Base-by-base conservation (phyloP, 2,888 invertebrate genomes). In the Drosophila barbarae region DNA sequence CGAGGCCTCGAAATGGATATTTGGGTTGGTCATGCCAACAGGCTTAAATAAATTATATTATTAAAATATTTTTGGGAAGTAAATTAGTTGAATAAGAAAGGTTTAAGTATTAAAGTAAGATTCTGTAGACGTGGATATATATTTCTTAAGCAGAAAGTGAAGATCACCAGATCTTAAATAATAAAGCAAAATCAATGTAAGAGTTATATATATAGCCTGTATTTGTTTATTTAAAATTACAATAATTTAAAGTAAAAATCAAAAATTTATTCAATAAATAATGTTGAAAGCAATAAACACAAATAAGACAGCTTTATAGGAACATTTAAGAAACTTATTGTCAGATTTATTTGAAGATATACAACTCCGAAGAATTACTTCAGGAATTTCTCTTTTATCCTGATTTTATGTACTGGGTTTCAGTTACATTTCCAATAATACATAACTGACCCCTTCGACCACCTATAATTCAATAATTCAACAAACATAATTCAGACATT, bases 401-500 rank as follows among this genome's bases (percentile, higher is more conserved):
- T 1, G 10, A 12, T 56, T 46, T 46, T 57, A 56, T 57, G 59
- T 57, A 46, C 46, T 39, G 9, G 38, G 13, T 5, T 13, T 57
- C 57, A 32, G 57, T 46, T 57, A 46, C 59, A 61, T 18, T 18
- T 3, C 32, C 28, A 26, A 26, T 26, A 26, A 26, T 26, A 26
- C 26, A 26, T 26, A 26, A 26, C 26, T 26, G 35, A 32, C 34
- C 13, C 60, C 51, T 9, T 35, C 61, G 61, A 63, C 61, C 61
- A 63, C 61, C 60, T 61, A 61, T 61, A 63, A 63, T 64, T 52
- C 63, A 38, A 53, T 64, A 61, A 46, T 64, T 61, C 53, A 46
- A 28, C 63, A 46, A 53, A 63, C 63, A 64, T 63, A 63, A 63
- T 63, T 63, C 61, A 64, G 63, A 64, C 63, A 63, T 53, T 64